Percentiles rank a stretch among this genome's conserved stretches.
phyloP scores from a whole-genome alignment of 2,888 invertebrate species.

The Cheilosia variabilis region DNA sequence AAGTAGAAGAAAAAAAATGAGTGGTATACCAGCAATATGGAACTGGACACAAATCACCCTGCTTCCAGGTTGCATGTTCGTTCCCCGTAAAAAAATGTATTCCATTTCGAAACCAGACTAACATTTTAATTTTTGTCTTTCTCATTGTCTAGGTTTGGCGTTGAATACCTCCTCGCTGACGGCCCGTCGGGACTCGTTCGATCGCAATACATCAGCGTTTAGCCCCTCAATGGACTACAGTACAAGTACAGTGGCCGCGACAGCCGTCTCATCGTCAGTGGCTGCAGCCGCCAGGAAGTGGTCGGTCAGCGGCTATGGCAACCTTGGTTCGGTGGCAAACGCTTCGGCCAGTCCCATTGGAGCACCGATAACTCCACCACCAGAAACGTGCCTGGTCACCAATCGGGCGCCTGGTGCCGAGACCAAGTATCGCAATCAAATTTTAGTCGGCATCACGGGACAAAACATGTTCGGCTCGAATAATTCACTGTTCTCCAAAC shows the following conservation, averaged over 20 bases:
- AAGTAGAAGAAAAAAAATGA: conserved; percentile 19
- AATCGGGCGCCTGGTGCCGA: conserved; percentile 95
- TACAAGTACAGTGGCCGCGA: conserved; percentile 83
- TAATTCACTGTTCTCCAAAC: conserved; percentile 90
- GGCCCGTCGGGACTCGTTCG: conserved; percentile 91
- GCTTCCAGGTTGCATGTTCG: conserved; percentile 59
- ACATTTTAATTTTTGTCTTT: conserved; percentile 14
- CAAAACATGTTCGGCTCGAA: conserved; percentile 89
- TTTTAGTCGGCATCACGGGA: conserved; percentile 84
- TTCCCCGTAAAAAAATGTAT: neutral
- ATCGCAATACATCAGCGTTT: conserved; percentile 90
- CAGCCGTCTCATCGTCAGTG: conserved; percentile 81
- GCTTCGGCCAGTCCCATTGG: conserved; percentile 85
- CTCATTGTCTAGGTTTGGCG: conserved; percentile 85
- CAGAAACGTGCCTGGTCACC: conserved; percentile 87
- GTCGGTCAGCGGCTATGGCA: conserved; percentile 84
- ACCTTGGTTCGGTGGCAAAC: conserved; percentile 80
- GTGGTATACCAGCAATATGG: conserved; percentile 60
- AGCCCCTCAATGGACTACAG: conserved; percentile 90
- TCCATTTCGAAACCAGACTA: conserved; percentile 3
- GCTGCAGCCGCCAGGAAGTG: conserved; percentile 84
- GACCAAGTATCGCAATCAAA: conserved; percentile 89
- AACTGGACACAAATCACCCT: conserved; percentile 64
- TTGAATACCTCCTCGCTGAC: conserved; percentile 87
- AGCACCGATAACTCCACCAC: conserved; percentile 88